phyloP scores from a whole-genome alignment of 2,113 vertebrate genomes.

The Dicaeum eximium region DNA sequence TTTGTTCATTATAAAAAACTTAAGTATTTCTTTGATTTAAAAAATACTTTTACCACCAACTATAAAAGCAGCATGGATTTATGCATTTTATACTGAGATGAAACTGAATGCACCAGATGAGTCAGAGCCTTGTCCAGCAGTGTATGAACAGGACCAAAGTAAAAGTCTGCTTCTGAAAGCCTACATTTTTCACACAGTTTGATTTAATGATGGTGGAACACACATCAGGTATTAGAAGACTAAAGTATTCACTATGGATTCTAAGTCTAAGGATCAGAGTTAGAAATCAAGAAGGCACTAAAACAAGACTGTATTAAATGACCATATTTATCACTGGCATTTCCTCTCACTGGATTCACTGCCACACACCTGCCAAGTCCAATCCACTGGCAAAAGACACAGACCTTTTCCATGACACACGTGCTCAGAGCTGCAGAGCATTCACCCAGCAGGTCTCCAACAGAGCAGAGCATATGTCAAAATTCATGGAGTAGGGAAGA shows the following conservation, averaged over 20 bases:
- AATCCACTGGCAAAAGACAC: neutral
- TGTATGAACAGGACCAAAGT: neutral
- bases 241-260: neutral
- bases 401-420: neutral
- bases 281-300: neutral
- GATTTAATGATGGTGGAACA: neutral
- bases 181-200: neutral
- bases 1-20: neutral
- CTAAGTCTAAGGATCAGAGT: neutral
- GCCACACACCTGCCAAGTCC: neutral
- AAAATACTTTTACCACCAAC: neutral
- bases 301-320: neutral
- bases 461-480: constrained; percentile 9
- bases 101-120: neutral
- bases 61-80: neutral
- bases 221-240: neutral
- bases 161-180: neutral
- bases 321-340: neutral
- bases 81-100: neutral
- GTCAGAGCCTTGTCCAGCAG: neutral
- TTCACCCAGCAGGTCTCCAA: neutral
- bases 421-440: neutral
- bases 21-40: neutral
- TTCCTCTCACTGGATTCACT: neutral
- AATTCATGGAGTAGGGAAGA: neutral